Conservation (phyloP, 2,888 invertebrate genomes). For the Cenopis cana region DNA sequence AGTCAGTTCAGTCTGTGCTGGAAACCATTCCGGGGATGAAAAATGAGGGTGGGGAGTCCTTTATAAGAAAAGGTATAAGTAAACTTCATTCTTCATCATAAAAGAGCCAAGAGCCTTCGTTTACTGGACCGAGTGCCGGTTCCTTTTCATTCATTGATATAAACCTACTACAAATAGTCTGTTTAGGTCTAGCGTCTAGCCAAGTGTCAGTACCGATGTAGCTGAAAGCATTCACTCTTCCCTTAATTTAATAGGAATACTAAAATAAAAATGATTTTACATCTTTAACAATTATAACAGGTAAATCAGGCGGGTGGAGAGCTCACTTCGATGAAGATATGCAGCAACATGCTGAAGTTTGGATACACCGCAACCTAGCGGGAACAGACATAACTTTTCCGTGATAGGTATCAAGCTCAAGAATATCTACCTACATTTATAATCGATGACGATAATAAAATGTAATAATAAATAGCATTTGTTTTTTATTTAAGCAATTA, state of each 20-base stretch:
- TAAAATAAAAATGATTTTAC: too few relatives aligned
- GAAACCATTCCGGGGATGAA: constrained; percentile 19
- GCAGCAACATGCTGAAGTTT: constrained; percentile 83
- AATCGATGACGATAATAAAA: too few relatives aligned
- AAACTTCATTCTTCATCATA: too few relatives aligned
- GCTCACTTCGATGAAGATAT: constrained; percentile 86
- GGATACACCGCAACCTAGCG: constrained; percentile 84
- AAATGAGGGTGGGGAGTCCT: constrained; percentile 3
- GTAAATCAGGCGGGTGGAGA: constrained; percentile 85
- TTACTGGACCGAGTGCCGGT: too few relatives aligned
- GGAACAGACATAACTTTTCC: constrained; percentile 80
- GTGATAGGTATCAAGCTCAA: neutral
- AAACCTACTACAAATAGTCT: too few relatives aligned
- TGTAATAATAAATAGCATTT: too few relatives aligned
- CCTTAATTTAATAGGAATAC: too few relatives aligned
- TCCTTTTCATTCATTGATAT: too few relatives aligned
- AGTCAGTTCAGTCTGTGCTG: constrained; percentile 9
- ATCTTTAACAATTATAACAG: constrained; percentile 58
- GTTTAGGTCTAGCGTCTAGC: too few relatives aligned
- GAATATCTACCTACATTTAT: neutral
- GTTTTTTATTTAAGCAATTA: neutral
- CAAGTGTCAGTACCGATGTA: too few relatives aligned
- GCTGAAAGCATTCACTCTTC: too few relatives aligned
- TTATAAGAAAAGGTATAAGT: constrained; percentile 16
- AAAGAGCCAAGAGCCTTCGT: too few relatives aligned